Evolutionary conservation across 2,113 vertebrate species (phyloP).

Genomic region (Ailurus styani): DNA sequence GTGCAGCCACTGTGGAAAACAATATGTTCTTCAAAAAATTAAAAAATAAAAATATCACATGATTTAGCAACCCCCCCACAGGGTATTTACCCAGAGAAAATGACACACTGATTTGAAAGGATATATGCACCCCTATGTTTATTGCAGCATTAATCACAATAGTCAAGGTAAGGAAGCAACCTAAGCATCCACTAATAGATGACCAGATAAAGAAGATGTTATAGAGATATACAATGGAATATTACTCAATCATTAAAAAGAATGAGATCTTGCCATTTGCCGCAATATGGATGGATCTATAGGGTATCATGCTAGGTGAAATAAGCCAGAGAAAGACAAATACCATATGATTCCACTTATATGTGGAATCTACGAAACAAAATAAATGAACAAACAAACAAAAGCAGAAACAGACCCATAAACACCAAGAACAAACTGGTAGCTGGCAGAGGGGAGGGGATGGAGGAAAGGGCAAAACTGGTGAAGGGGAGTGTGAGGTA

Average conservation of each 20-base stretch:
- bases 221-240: not conserved
- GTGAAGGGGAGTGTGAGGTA: not conserved
- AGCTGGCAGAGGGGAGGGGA: not conserved
- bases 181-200: not conserved
- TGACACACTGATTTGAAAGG: not conserved
- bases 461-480: not conserved
- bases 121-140: not conserved
- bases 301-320: not conserved
- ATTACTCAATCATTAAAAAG: not conserved
- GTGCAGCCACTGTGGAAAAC: not conserved
- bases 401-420: not conserved
- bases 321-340: not conserved
- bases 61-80: not conserved
- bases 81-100: not conserved
- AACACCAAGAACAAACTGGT: not conserved
- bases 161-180: not conserved
- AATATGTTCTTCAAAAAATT: not conserved
- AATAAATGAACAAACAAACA: not conserved
- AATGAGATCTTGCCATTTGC: not conserved
- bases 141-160: not conserved
- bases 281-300: not conserved
- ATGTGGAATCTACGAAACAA: not conserved
- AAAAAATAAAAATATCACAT: not conserved
- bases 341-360: not conserved
- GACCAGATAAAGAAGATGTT: not conserved